Conservation (phyloP, 2,113 vertebrate species). For the Crotophaga sulcirostris region DNA sequence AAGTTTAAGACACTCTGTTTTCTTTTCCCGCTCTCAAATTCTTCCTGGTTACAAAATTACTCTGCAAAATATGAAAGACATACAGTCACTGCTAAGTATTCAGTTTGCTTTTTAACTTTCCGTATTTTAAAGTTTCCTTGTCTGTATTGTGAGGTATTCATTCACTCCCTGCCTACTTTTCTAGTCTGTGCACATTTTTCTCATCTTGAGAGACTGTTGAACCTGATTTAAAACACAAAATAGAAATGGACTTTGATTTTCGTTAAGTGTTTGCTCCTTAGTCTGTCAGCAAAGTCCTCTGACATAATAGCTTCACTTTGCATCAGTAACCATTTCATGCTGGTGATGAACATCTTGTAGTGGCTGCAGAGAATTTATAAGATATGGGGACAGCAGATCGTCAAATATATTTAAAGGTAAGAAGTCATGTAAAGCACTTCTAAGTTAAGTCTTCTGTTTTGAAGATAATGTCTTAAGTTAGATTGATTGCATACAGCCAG, state of each 20-base stretch:
- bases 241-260: conserved; percentile 72
- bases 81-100: neutral
- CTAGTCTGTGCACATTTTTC: neutral
- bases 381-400: conserved; percentile 44
- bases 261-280: conserved; percentile 66
- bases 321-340: conserved; percentile 22
- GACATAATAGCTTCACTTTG: conserved; percentile 37
- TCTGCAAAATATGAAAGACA: neutral
- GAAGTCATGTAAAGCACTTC: conserved; percentile 38
- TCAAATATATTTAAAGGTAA: conserved; percentile 69
- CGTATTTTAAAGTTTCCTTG: neutral
- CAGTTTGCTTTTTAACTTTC: neutral
- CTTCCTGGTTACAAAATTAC: neutral
- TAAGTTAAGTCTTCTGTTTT: conserved; percentile 57
- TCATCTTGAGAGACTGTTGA: conserved; percentile 11
- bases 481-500: conserved; percentile 76
- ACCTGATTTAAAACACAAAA: conserved; percentile 58
- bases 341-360: conserved; percentile 20
- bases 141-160: neutral
- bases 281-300: conserved; percentile 67
- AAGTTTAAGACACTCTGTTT: neutral
- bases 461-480: conserved; percentile 74
- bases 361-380: conserved; percentile 8
- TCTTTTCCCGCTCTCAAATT: neutral
- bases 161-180: neutral